Conservation (phyloP, 2,113 vertebrate species). For the Callorhinus ursinus region DNA sequence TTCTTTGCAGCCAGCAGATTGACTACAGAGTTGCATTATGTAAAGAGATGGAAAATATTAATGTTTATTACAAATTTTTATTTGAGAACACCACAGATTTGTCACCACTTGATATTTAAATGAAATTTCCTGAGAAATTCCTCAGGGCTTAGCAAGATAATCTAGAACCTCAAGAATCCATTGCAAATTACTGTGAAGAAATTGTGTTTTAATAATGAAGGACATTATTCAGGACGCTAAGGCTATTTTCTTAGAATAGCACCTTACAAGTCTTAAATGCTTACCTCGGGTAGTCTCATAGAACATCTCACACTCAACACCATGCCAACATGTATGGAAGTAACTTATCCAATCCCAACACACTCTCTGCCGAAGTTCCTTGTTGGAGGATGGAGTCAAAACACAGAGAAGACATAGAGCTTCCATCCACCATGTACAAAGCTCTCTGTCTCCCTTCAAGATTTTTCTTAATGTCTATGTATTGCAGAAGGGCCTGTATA, state of each 20-base stretch:
- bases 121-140: slow-evolving; percentile 88
- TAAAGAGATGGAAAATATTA: slow-evolving; percentile 92
- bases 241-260: slow-evolving; percentile 90
- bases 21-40: slow-evolving; percentile 89
- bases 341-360: slow-evolving; percentile 89
- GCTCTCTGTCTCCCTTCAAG: slow-evolving; percentile 90
- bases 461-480: slow-evolving; percentile 92
- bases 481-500: slow-evolving; percentile 87
- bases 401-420: slow-evolving; percentile 88
- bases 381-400: slow-evolving; percentile 94
- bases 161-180: slow-evolving; percentile 79
- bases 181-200: slow-evolving; percentile 91
- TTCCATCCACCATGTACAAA: slow-evolving; percentile 87
- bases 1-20: slow-evolving; percentile 88
- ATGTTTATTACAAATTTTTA: slow-evolving; percentile 94
- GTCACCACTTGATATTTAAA: slow-evolving; percentile 88
- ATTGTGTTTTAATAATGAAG: slow-evolving; percentile 86
- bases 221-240: slow-evolving; percentile 89
- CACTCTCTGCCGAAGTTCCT: slow-evolving; percentile 89
- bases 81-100: slow-evolving; percentile 91
- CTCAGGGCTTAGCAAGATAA: slow-evolving; percentile 83
- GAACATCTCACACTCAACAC: slow-evolving; percentile 89
- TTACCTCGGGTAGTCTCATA: slow-evolving; percentile 90
- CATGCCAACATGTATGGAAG: slow-evolving; percentile 85
- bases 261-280: slow-evolving; percentile 90